Percentiles rank a stretch among this genome's conserved stretches.
phyloP scores from a whole-genome alignment of 2,888 invertebrate genomes.

The Diachrysia chrysitis region DNA sequence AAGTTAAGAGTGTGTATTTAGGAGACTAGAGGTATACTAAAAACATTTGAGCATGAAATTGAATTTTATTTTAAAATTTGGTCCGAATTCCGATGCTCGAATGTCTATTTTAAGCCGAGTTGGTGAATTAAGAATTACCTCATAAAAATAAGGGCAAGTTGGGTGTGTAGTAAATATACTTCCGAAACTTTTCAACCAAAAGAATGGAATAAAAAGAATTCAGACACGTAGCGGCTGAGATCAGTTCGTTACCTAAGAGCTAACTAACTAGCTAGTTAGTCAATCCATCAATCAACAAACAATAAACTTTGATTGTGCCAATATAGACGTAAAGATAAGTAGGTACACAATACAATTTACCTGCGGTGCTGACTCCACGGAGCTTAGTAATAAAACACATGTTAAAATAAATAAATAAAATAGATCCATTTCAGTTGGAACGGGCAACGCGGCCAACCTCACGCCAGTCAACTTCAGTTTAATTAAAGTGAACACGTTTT shows the following conservation, averaged over 20 bases:
- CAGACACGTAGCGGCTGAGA: not conserved
- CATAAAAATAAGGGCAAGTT: no score
- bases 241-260: not conserved
- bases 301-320: constrained; percentile 5
- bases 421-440: constrained; percentile 38
- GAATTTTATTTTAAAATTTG: no score
- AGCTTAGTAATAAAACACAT: constrained; percentile 58
- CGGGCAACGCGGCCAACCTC: constrained; percentile 21
- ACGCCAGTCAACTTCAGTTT: constrained; percentile 46
- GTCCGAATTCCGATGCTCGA: no score
- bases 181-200: no score
- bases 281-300: not conserved
- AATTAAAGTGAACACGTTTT: constrained; percentile 50
- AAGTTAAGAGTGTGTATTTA: no score
- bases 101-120: no score
- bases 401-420: constrained; percentile 61
- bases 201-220: no score
- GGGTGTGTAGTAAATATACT: no score
- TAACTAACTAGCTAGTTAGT: not conserved
- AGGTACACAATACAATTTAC: constrained; percentile 52
- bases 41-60: no score
- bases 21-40: no score
- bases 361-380: constrained; percentile 66
- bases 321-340: not conserved
- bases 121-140: no score